Evolutionary conservation across 2,888 invertebrate genomes (phyloP).

Genomic region (Eupithecia exiguata): DNA sequence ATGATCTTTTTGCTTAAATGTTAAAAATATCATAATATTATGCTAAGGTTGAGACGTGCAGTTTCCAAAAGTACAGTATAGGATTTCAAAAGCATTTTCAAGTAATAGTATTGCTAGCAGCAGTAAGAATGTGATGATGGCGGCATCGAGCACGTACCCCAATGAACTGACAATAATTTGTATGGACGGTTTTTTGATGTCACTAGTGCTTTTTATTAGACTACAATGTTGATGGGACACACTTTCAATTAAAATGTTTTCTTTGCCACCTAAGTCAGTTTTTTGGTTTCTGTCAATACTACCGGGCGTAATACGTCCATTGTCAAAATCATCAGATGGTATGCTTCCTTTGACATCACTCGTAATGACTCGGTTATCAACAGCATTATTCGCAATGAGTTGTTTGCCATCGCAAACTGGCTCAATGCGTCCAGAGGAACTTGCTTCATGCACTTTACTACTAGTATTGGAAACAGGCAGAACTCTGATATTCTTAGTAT

Average conservation of each 20-base stretch:
- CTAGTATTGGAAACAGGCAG: not conserved
- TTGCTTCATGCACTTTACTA: not conserved
- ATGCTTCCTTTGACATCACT: not conserved
- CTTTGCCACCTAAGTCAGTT: not conserved
- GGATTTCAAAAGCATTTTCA: constrained; percentile 8
- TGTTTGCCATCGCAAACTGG: not conserved
- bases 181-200: not conserved
- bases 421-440: not conserved
- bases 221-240: not conserved
- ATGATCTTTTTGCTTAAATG: not conserved
- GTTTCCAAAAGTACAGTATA: not conserved
- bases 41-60: not conserved
- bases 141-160: not conserved
- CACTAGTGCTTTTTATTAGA: not conserved
- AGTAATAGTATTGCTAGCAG: not conserved
- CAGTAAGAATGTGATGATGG: not conserved
- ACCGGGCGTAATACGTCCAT: not conserved
- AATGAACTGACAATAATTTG: not conserved
- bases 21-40: not conserved
- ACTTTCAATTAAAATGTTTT: not conserved
- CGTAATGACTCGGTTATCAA: not conserved
- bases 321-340: not conserved
- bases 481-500: not conserved
- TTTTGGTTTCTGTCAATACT: not conserved
- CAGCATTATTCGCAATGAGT: not conserved